Base-by-base conservation (phyloP, 2,888 invertebrate genomes). In the Aleiodes leptofemur region DNA sequence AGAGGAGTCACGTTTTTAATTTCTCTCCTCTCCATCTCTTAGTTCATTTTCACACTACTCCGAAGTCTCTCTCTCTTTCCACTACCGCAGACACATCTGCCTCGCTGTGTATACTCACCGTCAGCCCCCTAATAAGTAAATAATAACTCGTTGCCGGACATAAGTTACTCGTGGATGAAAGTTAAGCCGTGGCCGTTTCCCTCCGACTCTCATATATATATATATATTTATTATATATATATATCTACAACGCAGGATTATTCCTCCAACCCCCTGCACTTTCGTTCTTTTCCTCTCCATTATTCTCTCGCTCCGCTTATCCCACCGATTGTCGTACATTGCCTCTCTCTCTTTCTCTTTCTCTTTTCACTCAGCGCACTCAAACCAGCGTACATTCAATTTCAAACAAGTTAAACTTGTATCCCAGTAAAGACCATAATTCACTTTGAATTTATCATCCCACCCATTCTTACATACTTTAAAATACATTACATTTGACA, bases 1-100 rank as follows among this genome's bases (percentile, higher is more conserved):
- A 68, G 51, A 50, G 79, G 82, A 86, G 88, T 88, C 88, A 88
- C 88, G 88, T 88, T 88, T 88, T 88, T 88, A 88, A 88, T 88
- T 88, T 88, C 88, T 86, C 23, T 82, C 78, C 83, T 72, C 72
- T 57, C 53, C 72, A 61, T 55, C n/a, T 80, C 82, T 87, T 86
- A 83, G 83, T 84, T 85, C 85, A 86, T 85, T 87, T 85, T 87
- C 86, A 85, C 87, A 84, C 87, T 83, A 83, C 23, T 23, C 2
- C 23, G 1, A 23, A 23, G 23, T 23, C 23, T 23, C 23, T 79
- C 80, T 59, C 66, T 48, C 14, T 31, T 56, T 34, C 55, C 56
- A 34, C 61, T 38, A 43, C 61, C 61, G n/a, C 31, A 66, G 23
- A 48, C 55, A 9, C 76, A 72, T 43, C 29, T 51, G 75, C 38